These are phyloP conservation scores for Astreopora myriophthalma DNA, from an alignment of 64 coral and sea anemone species.

Conservation along the genomic window DNA sequence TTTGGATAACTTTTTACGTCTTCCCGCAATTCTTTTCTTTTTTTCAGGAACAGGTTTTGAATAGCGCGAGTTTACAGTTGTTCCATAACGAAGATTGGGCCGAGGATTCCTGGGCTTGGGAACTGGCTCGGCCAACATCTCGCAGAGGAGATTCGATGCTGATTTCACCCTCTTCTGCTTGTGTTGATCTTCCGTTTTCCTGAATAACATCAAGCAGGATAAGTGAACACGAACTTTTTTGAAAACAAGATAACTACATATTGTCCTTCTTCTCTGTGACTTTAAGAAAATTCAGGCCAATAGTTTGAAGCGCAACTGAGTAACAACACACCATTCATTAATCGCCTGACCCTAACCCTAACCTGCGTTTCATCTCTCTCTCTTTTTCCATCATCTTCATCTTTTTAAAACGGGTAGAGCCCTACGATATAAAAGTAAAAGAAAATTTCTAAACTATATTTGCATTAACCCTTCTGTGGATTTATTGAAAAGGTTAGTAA, in stretches of 20 bases:
- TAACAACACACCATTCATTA: neutral
- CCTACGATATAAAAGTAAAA: constrained; percentile 12
- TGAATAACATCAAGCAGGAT: neutral
- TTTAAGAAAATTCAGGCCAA: too few relatives aligned
- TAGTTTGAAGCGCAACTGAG: too few relatives aligned
- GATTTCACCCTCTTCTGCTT: constrained; percentile 74
- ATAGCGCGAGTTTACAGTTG: neutral
- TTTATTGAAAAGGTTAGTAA: too few relatives aligned
- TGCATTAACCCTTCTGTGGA: neutral
- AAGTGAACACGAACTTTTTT: neutral
- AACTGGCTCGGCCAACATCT: constrained; percentile 80
- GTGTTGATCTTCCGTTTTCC: constrained; percentile 69
- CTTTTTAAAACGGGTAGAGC: constrained; percentile 67
- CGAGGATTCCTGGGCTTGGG: constrained; percentile 27
- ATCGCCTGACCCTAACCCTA: neutral
- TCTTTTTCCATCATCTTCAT: constrained; percentile 81
- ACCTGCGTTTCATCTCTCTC: constrained; percentile 76
- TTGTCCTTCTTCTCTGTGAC: too few relatives aligned
- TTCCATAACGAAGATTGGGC: constrained; percentile 67
- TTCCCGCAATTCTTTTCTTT: neutral
- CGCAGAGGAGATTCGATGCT: constrained; percentile 75
- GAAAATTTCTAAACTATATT: neutral
- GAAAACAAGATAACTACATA: too few relatives aligned
- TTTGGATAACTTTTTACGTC: neutral
- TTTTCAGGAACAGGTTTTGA: neutral